Evolutionary conservation across 1,140 invertebrate genomes (phyloP), one percentile per base, ranked within the genome.

Genomic region (Grapholita molesta): DNA sequence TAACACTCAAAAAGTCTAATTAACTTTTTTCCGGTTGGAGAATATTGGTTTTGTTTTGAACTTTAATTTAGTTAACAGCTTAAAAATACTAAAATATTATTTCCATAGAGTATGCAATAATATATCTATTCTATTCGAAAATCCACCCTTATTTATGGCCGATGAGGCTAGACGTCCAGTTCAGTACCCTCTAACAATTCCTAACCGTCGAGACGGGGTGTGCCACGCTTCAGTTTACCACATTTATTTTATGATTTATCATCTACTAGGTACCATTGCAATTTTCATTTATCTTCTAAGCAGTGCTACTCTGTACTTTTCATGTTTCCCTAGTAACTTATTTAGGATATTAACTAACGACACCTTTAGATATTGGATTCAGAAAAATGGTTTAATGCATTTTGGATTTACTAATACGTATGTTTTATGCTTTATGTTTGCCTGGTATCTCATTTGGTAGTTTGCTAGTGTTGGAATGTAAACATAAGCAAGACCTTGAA

Each of bases 181-280:
- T 61, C 55, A 28, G 24, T 61, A 25, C 55, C 55, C 55, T 61
- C 55, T 24, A 12, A 30, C 55, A 61, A 32, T 32, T 61, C n/a
- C 55, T 61, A 25, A 61, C 25, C 6, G 55, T 61, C 55, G 24
- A 25, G 55, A 28, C 55, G 55, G 55, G 24, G 55, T 61, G 55
- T 61, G 55, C 55, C 55, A 28, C 25, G 11, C 24, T 15, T 9
- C 30, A 61, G 6, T 61, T 15, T 30, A 61, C 30, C 15, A 61
- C 30, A 18, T n/a, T n/a, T n/a, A n/a, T n/a, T n/a, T n/a, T n/a
- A n/a, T n/a, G n/a, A n/a, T n/a, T n/a, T n/a, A n/a, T n/a, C n/a
- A n/a, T n/a, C n/a, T n/a, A n/a, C n/a, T n/a, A n/a, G n/a, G n/a
- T 18, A 30, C 55, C 55, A 55, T 18, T 48, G 18, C 42, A 48